A percentile compares a stretch with the other conserved stretches of the same genome.
Evolutionary conservation across 2,888 invertebrate genomes (phyloP).

Genomic region (Hermaeophaga mercurialis): DNA sequence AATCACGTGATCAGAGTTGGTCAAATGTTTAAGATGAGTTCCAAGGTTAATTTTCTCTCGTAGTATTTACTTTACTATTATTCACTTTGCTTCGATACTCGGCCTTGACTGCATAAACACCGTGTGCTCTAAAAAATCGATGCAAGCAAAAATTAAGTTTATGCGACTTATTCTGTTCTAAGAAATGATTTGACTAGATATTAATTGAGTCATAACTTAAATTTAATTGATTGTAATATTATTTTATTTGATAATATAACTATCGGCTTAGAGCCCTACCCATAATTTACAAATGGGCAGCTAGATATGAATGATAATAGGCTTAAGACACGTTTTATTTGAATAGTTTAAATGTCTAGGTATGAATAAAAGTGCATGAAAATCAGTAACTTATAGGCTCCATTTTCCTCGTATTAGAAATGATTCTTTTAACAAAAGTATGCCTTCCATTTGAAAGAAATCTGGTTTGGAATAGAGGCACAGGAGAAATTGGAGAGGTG

Average conservation of each 20-base stretch:
- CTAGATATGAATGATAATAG: neutral
- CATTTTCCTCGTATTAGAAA: too few species aligned
- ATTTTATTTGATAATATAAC: neutral
- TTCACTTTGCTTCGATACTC: neutral
- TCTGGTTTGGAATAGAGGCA: too few species aligned
- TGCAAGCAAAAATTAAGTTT: neutral
- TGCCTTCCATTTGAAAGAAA: too few species aligned
- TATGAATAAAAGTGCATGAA: too few species aligned
- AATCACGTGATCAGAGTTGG: too few species aligned
- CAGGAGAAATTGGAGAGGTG: too few species aligned
- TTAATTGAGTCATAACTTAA: neutral
- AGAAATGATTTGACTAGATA: neutral
- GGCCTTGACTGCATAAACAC: slow-evolving; percentile 1
- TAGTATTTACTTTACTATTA: slow-evolving; percentile 1
- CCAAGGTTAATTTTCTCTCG: slow-evolving; percentile 7
- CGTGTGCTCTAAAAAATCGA: slow-evolving; percentile 1
- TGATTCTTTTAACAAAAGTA: too few species aligned
- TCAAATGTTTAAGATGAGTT: neutral
- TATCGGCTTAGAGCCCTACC: slow-evolving; percentile 1
- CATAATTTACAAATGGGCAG: neutral
- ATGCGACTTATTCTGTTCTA: neutral
- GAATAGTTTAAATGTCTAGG: too few species aligned
- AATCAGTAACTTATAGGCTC: too few species aligned
- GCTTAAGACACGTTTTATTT: too few species aligned
- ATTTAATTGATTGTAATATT: neutral